Evolutionary conservation across 2,888 invertebrate genomes (phyloP).

Genomic region (Calameuta pallipes): DNA sequence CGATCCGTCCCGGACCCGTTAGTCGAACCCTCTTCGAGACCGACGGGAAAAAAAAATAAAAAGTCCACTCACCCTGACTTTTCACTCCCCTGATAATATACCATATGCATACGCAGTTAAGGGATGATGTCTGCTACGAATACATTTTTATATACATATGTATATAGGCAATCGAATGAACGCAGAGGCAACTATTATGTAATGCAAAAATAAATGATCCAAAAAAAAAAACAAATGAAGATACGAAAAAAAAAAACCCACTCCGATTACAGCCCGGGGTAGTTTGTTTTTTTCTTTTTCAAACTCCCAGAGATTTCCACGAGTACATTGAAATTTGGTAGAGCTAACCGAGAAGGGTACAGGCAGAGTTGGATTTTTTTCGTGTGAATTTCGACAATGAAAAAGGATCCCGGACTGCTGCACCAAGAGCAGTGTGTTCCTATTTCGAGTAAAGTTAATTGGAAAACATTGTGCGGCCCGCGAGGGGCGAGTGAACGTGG

Average conservation of each 20-base stretch:
- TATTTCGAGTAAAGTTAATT: constrained; percentile 62
- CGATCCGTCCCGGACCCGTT: neutral
- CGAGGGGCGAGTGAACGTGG: constrained; percentile 7
- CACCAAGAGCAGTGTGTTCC: constrained; percentile 15
- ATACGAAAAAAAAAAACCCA: neutral
- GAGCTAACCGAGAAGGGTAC: neutral
- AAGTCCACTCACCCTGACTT: neutral
- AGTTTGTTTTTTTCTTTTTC: neutral
- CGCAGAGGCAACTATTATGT: neutral
- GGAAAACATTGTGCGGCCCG: constrained; percentile 54
- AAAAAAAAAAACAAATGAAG: neutral
- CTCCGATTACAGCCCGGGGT: neutral
- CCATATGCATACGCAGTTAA: neutral
- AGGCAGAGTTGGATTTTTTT: neutral
- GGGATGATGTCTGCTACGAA: neutral
- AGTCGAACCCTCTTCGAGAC: neutral
- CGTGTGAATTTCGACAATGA: constrained; percentile 14
- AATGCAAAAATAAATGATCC: neutral
- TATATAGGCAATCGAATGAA: neutral
- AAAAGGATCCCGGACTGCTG: constrained; percentile 1
- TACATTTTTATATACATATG: too few relatives aligned
- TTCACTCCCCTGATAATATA: neutral
- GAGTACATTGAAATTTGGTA: neutral
- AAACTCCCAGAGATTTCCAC: neutral
- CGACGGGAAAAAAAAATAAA: neutral